A percentile compares a stretch with the other conserved stretches of the same genome.
phyloP scores from a whole-genome alignment of 1,140 invertebrate genomes.

The Platorchestia sp. region DNA sequence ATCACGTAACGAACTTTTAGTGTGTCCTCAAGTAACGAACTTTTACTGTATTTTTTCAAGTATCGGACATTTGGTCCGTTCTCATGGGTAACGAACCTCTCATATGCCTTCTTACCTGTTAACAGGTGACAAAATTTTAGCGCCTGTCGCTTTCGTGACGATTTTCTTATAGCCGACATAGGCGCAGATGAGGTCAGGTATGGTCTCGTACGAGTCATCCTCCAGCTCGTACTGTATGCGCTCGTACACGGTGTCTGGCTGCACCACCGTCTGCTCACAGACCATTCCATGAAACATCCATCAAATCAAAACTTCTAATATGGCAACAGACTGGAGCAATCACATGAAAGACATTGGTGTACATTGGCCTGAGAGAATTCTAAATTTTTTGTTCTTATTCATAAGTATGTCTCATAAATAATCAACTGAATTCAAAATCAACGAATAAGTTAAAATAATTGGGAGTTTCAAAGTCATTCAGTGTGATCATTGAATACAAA shows the following conservation, averaged over 20 bases:
- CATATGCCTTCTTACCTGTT: constrained; percentile 75
- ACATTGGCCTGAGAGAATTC: neutral
- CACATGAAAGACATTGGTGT: neutral
- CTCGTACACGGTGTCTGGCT: constrained; percentile 91
- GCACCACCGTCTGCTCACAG: constrained; percentile 80
- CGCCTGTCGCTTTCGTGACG: constrained; percentile 89
- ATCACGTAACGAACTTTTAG: no score
- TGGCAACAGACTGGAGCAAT: neutral
- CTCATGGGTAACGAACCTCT: no score
- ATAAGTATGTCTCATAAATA: no score
- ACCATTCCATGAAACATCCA: neutral
- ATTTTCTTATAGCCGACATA: constrained; percentile 92
- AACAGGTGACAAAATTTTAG: constrained; percentile 84
- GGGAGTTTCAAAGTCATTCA: no score
- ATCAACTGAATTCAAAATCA: no score
- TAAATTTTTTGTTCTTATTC: neutral
- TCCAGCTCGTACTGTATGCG: constrained; percentile 93
- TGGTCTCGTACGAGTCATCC: constrained; percentile 92
- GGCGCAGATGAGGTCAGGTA: constrained; percentile 92
- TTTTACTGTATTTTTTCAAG: no score
- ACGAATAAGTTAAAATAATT: no score
- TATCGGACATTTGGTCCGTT: no score
- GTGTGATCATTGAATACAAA: no score
- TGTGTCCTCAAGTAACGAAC: no score
- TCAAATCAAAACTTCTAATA: neutral